Evolutionary conservation across 23 tunicate species (phyloP).

Genomic region (Botrylloides violaceus): DNA sequence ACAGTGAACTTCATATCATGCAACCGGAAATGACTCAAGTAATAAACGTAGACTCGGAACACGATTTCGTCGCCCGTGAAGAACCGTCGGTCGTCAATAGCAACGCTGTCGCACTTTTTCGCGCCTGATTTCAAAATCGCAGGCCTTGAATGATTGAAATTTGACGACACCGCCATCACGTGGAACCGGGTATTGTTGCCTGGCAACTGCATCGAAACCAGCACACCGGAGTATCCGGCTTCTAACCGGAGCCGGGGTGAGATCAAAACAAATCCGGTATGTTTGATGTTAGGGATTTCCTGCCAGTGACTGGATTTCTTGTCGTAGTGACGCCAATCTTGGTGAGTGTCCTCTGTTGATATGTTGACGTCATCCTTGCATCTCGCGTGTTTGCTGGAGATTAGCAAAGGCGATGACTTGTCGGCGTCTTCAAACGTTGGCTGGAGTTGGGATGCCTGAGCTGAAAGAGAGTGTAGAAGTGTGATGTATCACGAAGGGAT

Average conservation of each 20-base stretch:
- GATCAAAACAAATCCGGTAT: slow-evolving; percentile 5
- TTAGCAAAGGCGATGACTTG: not conserved
- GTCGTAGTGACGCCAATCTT: slow-evolving; percentile 10
- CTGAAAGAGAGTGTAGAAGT: not conserved
- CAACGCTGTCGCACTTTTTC: slow-evolving; percentile 6
- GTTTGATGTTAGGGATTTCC: not conserved
- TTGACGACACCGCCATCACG: slow-evolving; percentile 16
- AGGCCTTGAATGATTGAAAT: not conserved
- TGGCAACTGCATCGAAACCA: slow-evolving; percentile 15
- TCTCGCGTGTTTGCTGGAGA: slow-evolving; percentile 1
- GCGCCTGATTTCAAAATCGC: not conserved
- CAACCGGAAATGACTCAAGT: not conserved
- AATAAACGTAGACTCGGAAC: slow-evolving; percentile 14
- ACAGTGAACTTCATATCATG: slow-evolving; percentile 1
- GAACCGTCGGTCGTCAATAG: slow-evolving; percentile 7
- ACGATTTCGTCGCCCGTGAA: not conserved
- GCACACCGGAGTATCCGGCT: slow-evolving; percentile 6
- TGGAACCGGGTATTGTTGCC: not conserved
- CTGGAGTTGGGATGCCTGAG: too few species aligned
- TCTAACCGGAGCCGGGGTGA: slow-evolving; percentile 4
- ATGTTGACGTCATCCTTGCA: slow-evolving; percentile 15
- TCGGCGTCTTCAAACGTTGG: too few species aligned
- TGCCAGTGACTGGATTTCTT: not conserved
- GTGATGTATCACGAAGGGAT: not conserved
- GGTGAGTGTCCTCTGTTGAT: not conserved